Evolutionary conservation across 2,113 vertebrate genomes (phyloP), one percentile per base, ranked within the genome.

Genomic region (Murina feae): DNA sequence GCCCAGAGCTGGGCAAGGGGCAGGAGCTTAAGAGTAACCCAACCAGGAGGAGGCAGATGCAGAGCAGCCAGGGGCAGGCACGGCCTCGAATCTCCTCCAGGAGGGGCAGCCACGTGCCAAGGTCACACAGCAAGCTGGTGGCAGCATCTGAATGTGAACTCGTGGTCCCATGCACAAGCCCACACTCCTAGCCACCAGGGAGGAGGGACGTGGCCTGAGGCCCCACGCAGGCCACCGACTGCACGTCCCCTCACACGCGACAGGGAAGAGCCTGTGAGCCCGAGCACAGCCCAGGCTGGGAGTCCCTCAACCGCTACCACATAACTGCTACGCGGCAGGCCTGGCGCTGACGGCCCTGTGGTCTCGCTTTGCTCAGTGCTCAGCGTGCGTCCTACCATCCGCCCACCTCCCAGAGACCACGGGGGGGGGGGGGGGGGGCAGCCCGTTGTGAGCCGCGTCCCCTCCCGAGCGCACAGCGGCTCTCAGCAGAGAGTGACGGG

Each of bases 261-360:
- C 23, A 13, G 2, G 8, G 32, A 39, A 37, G 37, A 55, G 39
- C 4, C 3, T 37, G 74, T 2, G 9, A 6, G 12, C 25, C 0
- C 0, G 0, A 11, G 9, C 51, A 5, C 14, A 4, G 35, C 51
- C 42, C 37, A 5, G 39, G n/a, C 37, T 1, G 5, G 72, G 87
- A 0, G 4, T 58, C 71, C 39, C 69, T 16, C 11, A 0, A 0
- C 60, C 9, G 8, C 18, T 2, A 2, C 0, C 3, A 11, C 1
- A 3, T 39, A 28, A 12, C 21, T 0, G 16, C 20, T 4, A 0
- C 0, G 8, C 3, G 30, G 53, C 44, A 23, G 3, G 21, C 12
- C 0, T 3, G 8, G 30, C 0, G 20, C 49, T 5, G 0, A 30
- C 3, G 5, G 1, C 4, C 5, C 6, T 0, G 4, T 0, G 0